Evolutionary conservation across 2,113 vertebrate genomes (phyloP).

Genomic region (Dicaeum eximium): DNA sequence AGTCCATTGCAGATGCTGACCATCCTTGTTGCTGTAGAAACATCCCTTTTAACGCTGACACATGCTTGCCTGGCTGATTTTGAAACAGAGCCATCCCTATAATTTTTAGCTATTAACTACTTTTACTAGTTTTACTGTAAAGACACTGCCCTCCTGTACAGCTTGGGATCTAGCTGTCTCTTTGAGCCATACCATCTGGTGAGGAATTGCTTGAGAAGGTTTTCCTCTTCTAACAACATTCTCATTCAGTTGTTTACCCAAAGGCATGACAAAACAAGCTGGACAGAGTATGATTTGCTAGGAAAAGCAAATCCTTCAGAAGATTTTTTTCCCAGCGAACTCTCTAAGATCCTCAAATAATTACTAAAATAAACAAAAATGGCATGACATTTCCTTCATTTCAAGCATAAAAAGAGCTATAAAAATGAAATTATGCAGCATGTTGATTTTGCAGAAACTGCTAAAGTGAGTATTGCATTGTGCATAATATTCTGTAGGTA

Average conservation of each 20-base stretch:
- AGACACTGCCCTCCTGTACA: neutral
- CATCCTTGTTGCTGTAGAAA: neutral
- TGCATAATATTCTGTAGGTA: neutral
- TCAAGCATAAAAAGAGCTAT: neutral
- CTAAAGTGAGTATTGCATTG: rapidly evolving
- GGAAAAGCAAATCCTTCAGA: neutral
- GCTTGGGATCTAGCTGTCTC: neutral
- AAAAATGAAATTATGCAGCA: neutral
- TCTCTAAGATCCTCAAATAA: neutral
- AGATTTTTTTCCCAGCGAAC: neutral
- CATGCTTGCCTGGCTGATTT: neutral
- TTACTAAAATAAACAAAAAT: neutral
- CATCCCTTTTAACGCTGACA: neutral
- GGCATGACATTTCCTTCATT: neutral
- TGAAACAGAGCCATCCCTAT: neutral
- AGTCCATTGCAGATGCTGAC: neutral
- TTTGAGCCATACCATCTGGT: neutral
- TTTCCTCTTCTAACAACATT: neutral
- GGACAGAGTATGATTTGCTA: neutral
- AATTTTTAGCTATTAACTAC: neutral
- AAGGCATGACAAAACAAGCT: neutral
- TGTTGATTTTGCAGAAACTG: neutral
- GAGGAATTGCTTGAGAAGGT: neutral
- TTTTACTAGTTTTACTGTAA: neutral
- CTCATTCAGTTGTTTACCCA: neutral